Evolutionary conservation across 1,140 invertebrate genomes (phyloP), one percentile per base, ranked within the genome.

Genomic region (Probaryconus sp.): DNA sequence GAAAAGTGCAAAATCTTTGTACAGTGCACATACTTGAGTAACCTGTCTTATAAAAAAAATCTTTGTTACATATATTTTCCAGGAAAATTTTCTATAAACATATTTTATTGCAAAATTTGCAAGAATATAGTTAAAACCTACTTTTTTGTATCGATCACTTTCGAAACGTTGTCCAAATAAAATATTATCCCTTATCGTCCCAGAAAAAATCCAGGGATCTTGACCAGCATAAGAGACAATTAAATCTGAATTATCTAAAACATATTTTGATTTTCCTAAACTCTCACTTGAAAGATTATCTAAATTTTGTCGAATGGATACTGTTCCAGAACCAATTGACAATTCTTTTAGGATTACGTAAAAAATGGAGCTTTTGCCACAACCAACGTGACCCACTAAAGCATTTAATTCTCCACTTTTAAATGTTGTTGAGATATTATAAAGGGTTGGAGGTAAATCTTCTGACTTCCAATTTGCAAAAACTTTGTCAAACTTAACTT

Each of bases 1-100:
- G 72, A 97, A 91, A 75, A 94, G 91, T 58, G 92, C 89, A 63
- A 97, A 92, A 82, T 97, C 96, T 21, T 89, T 90, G 24, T 89
- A 86, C 30, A 95, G 79, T 0, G 92, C 91, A 80, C 93, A 94
- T 10, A 90, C 92, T 67, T 84, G 87, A 11, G 91, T 89, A 31
- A 92, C 89, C 88, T 91, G 50, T 3, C 3, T 24, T 24, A 24
- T 50, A 35, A 28, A 53, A 38, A 47, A 18, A n/a, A n/a, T n/a
- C n/a, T n/a, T n/a, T n/a, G n/a, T n/a, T n/a, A n/a, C n/a, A n/a
- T n/a, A n/a, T n/a, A n/a, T n/a, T n/a, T n/a, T n/a, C n/a, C n/a
- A n/a, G n/a, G n/a, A n/a, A n/a, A n/a, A n/a, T n/a, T n/a, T n/a
- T n/a, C n/a, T n/a, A n/a, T n/a, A n/a, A n/a, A n/a, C n/a, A n/a